Percentiles rank a stretch among this genome's conserved stretches.
phyloP scores from a whole-genome alignment of 2,113 vertebrate species.

The Leptocoma aspasia region DNA sequence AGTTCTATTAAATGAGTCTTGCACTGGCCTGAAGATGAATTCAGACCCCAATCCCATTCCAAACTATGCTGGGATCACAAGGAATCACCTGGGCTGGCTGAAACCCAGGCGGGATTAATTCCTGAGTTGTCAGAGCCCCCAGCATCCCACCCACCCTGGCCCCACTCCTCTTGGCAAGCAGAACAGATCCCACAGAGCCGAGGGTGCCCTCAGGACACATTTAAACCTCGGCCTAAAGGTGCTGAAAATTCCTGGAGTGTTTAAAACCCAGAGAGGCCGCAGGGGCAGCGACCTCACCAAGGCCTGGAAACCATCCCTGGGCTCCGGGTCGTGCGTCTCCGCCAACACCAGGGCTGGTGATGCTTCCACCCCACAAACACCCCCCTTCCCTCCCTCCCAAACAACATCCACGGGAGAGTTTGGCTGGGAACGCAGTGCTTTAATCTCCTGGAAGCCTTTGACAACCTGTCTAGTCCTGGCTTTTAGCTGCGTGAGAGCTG shows the following conservation, averaged over 20 bases:
- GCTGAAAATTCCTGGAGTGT: neutral
- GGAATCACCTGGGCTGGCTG: neutral
- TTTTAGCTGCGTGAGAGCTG: slow-evolving; percentile 64
- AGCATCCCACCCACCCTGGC: neutral
- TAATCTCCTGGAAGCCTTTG: slow-evolving; percentile 72
- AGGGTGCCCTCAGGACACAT: neutral
- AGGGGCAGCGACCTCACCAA: neutral
- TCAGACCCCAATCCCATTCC: neutral
- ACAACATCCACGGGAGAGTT: slow-evolving; percentile 51
- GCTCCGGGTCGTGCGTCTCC: rapidly evolving
- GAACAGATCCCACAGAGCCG: neutral
- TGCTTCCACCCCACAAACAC: neutral
- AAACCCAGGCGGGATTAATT: neutral
- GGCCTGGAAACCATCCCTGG: neutral
- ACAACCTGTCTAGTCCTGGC: slow-evolving; percentile 71
- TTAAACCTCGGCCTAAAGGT: neutral
- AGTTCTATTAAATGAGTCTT: neutral
- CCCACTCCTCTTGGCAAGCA: neutral
- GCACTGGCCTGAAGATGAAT: neutral
- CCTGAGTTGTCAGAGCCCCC: neutral
- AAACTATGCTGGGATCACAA: neutral
- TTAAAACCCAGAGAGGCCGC: rapidly evolving
- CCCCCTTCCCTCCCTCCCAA: slow-evolving; percentile 8
- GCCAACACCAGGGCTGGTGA: neutral
- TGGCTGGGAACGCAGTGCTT: slow-evolving; percentile 60